Evolutionary conservation across 2,797 vertebrate species (phyloP), one percentile per base, ranked within the genome.

Genomic region (Huso huso): DNA sequence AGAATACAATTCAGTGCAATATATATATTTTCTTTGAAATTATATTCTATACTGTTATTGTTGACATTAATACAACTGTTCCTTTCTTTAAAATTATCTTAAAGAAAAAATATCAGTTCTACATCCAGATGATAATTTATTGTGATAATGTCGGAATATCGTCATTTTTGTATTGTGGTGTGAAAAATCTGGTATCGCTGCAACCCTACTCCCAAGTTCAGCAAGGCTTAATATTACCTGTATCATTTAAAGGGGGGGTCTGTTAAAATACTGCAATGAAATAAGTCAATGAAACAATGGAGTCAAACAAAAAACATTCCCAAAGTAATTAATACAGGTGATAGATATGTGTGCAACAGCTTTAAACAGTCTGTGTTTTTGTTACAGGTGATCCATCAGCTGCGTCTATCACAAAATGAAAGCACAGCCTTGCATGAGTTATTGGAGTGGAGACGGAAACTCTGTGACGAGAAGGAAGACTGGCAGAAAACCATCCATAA

Each of bases 371-470:
- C 49, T 58, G 5, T 61, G 6, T 67, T 60, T 67, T 60, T 49
- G 7, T 52, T 49, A n/a, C 79, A 97, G 94, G 88, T 91, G 66
- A 89, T 90, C 79, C 93, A 92, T 76, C 88, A 90, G 73, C 84
- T 93, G 70, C 84, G 86, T 76, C 82, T 92, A 69, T 92, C 87
- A 0, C 86, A 86, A 75, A 88, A 94, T 8, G 90, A 94, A 75
- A 90, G 82, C 0, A 75, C 83, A 52, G 79, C 93, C 73, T 83
- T 95, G 48, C 88, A 86, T 76, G 91, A 96, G 77, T 87, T 95
- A 67, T 82, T 96, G 75, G 89, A 89, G 37, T 92, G 92, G 92
- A 86, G 91, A 66, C 87, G 90, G 77, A 86, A 80, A 78, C 89
- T 95, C 71, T 93, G 93, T 67, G 94, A 95, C 81, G 88, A 90